phyloP scores from a whole-genome alignment of 2,888 invertebrate species.

The Eupithecia dodoneata region DNA sequence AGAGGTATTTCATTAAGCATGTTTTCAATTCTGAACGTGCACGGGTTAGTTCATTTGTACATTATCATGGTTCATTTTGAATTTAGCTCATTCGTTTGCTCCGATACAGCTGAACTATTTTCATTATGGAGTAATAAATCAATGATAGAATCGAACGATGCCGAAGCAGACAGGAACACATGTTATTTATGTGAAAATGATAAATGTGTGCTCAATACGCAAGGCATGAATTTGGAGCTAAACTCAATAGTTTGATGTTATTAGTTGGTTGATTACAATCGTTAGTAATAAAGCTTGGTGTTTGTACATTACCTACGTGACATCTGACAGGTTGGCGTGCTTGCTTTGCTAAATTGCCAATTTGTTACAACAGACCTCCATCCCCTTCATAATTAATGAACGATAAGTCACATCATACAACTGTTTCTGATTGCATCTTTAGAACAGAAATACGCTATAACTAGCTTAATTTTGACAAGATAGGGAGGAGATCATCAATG shows the following conservation, averaged over 20 bases:
- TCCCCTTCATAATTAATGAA: constrained; percentile 15
- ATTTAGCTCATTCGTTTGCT: constrained; percentile 52
- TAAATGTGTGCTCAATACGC: constrained; percentile 62
- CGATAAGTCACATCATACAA: neutral
- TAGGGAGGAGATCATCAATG: neutral
- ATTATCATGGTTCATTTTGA: constrained; percentile 35
- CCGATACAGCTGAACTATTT: constrained; percentile 71
- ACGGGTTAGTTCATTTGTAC: constrained; percentile 55
- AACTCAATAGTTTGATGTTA: constrained; percentile 49
- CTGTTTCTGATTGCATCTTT: constrained; percentile 2
- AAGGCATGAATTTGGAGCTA: constrained; percentile 40
- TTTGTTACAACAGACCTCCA: constrained; percentile 35
- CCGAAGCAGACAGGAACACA: constrained; percentile 70
- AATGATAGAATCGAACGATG: constrained; percentile 74
- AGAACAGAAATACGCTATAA: neutral
- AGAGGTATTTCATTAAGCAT: constrained; percentile 60
- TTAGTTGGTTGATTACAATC: constrained; percentile 46
- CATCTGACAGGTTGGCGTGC: constrained; percentile 38
- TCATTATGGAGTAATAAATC: constrained; percentile 80
- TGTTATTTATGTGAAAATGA: constrained; percentile 73
- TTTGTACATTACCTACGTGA: constrained; percentile 29
- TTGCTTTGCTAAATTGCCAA: constrained; percentile 39
- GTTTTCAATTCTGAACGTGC: constrained; percentile 55
- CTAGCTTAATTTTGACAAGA: no score
- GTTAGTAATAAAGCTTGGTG: constrained; percentile 37